These are phyloP conservation scores for Dreissena polymorpha DNA, from an alignment of 1,140 invertebrate genomes.

Conservation along the genomic window DNA sequence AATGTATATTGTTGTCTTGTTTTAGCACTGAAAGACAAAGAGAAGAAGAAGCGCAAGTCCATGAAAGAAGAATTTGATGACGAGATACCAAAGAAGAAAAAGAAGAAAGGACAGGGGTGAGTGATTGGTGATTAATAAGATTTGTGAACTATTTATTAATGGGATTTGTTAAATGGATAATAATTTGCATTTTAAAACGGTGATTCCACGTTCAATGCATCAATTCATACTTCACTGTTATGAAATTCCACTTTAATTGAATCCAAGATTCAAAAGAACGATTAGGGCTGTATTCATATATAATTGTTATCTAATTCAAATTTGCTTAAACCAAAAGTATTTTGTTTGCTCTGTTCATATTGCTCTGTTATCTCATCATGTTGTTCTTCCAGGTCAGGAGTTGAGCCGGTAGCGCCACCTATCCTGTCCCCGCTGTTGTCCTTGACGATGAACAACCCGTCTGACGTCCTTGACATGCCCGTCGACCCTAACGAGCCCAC, in stretches of 20 bases:
- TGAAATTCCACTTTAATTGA: too few species aligned
- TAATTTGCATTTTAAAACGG: too few species aligned
- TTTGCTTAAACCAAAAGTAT: neutral
- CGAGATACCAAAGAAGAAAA: conserved; percentile 79
- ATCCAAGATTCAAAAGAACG: too few species aligned
- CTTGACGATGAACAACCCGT: conserved; percentile 86
- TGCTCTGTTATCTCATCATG: neutral
- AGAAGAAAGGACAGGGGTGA: conserved; percentile 76
- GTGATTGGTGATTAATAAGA: conserved; percentile 1
- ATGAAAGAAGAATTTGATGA: conserved; percentile 83
- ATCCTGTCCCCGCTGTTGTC: conserved; percentile 74
- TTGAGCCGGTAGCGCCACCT: conserved; percentile 36
- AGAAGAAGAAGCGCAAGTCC: conserved; percentile 84
- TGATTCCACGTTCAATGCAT: too few species aligned
- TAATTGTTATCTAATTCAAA: neutral
- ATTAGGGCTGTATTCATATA: neutral
- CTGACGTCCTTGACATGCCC: conserved; percentile 97
- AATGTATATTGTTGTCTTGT: neutral
- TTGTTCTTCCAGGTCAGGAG: conserved; percentile 21
- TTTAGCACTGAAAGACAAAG: conserved; percentile 78
- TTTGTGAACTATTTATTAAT: too few species aligned
- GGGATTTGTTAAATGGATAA: too few species aligned
- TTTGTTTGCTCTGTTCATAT: too few species aligned
- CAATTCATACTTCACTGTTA: too few species aligned
- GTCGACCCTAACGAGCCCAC: conserved; percentile 99